A percentile compares a stretch with the other conserved stretches of the same genome.
phyloP scores from a whole-genome alignment of 2,888 invertebrate species.

The Mantis religiosa region DNA sequence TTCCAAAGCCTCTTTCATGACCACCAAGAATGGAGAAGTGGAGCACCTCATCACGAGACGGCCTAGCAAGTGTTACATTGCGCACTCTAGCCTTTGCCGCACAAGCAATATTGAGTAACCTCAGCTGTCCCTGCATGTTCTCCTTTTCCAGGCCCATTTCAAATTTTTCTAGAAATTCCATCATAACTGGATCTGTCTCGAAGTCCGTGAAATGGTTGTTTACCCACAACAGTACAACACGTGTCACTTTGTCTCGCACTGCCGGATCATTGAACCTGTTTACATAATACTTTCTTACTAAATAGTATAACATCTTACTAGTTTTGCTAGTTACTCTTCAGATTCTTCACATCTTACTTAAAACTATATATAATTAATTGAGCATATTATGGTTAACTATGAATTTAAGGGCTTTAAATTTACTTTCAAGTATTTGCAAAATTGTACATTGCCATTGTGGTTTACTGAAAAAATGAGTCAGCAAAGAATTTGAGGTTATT shows the following conservation, averaged over 20 bases:
- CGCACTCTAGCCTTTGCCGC: conserved; percentile 93
- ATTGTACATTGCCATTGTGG: too few species aligned
- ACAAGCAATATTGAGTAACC: conserved; percentile 90
- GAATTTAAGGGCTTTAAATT: too few species aligned
- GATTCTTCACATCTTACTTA: too few species aligned
- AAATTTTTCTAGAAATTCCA: conserved; percentile 91
- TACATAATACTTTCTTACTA: neutral
- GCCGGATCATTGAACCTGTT: conserved; percentile 67
- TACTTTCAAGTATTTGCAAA: too few species aligned
- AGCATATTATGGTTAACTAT: too few species aligned
- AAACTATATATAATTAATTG: too few species aligned
- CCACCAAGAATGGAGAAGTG: conserved; percentile 94
- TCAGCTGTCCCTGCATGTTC: conserved; percentile 71
- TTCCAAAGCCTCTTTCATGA: conserved; percentile 79
- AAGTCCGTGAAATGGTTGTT: conserved; percentile 98
- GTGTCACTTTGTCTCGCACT: conserved; percentile 80
- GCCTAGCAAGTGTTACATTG: conserved; percentile 85
- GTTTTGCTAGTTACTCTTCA: too few species aligned
- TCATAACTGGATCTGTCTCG: conserved; percentile 93
- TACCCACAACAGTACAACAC: conserved; percentile 96
- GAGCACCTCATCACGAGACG: conserved; percentile 87
- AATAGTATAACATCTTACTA: neutral
- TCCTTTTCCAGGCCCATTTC: conserved; percentile 79
- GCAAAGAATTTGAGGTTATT: too few species aligned
- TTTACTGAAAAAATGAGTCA: too few species aligned